A percentile compares a stretch with the other conserved stretches of the same genome.
Evolutionary conservation across 2,888 invertebrate genomes (phyloP).

Genomic region (Cerceris ruficornis): DNA sequence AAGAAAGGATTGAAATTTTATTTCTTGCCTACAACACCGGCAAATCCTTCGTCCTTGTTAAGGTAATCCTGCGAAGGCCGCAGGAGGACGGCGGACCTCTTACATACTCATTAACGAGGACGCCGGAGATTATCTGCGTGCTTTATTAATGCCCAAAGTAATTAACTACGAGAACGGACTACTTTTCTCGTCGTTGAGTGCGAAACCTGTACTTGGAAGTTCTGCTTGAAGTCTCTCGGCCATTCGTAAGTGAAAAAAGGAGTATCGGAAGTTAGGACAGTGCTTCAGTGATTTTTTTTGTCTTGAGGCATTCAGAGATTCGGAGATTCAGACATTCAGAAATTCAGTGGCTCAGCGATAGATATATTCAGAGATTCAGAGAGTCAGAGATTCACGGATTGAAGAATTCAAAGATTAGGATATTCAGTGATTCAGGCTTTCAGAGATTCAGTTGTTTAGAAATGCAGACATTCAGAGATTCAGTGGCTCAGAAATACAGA

Average conservation of each 20-base stretch:
- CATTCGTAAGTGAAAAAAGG: slow-evolving; percentile 27
- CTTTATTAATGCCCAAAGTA: slow-evolving; percentile 61
- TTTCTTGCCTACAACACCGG: slow-evolving; percentile 38
- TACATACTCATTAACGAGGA: slow-evolving; percentile 62
- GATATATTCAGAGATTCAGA: too few relatives aligned
- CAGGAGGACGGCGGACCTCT: slow-evolving; percentile 32
- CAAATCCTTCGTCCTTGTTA: slow-evolving; percentile 45
- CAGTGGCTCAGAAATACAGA: too few relatives aligned
- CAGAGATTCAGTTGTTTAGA: too few relatives aligned
- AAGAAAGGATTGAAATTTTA: slow-evolving; percentile 37
- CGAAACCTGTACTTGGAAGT: slow-evolving; percentile 47
- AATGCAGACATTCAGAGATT: too few relatives aligned
- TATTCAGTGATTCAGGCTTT: too few relatives aligned
- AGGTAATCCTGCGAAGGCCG: slow-evolving; percentile 42
- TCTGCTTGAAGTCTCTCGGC: slow-evolving; percentile 9
- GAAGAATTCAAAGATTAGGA: too few relatives aligned
- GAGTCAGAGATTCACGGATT: too few relatives aligned
- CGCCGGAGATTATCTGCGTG: slow-evolving; percentile 60
- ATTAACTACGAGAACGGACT: slow-evolving; percentile 58
- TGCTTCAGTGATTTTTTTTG: too few relatives aligned
- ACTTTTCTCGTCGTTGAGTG: slow-evolving; percentile 21
- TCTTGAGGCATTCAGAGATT: too few relatives aligned
- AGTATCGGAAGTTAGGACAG: not conserved
- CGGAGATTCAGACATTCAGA: not conserved
- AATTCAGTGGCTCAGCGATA: too few relatives aligned